These are phyloP conservation scores for Caenorhabditis sp. DNA, from an alignment of 2,888 invertebrate species.

Conservation along the genomic window DNA sequence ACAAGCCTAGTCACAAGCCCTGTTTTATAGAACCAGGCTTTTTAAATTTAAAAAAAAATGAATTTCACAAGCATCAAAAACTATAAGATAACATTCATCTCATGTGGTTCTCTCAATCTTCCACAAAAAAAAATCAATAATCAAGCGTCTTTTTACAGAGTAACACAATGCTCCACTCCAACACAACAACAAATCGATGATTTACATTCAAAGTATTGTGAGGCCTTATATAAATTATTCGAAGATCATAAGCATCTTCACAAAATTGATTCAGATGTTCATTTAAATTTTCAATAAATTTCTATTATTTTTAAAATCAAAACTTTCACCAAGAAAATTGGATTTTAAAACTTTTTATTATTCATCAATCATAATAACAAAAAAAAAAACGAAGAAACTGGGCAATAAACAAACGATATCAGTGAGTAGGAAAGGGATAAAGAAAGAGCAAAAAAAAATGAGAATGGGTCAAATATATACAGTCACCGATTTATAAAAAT, in stretches of 20 bases:
- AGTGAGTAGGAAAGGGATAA: neutral
- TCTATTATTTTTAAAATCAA: neutral
- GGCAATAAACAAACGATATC: neutral
- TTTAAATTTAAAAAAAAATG: too few relatives aligned
- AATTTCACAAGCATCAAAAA: too few relatives aligned
- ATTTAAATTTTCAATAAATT: slow-evolving; percentile 45
- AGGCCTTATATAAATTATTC: slow-evolving; percentile 81
- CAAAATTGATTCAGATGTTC: slow-evolving; percentile 42
- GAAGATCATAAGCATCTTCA: slow-evolving; percentile 79
- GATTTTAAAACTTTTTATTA: too few relatives aligned
- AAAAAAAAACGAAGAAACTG: slow-evolving; percentile 6
- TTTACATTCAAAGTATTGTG: slow-evolving; percentile 81
- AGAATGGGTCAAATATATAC: neutral
- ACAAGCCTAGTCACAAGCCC: too few relatives aligned
- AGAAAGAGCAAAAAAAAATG: neutral
- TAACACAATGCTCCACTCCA: slow-evolving; percentile 85
- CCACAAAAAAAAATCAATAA: too few relatives aligned
- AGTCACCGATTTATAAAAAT: neutral
- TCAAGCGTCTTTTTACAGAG: slow-evolving; percentile 70
- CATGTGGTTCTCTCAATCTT: too few relatives aligned
- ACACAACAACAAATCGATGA: slow-evolving; percentile 77
- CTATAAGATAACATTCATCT: too few relatives aligned
- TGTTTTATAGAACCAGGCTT: too few relatives aligned
- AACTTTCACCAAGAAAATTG: too few relatives aligned
- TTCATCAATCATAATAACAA: too few relatives aligned